Base-by-base conservation (phyloP, 2,113 vertebrate genomes). In the Sebastes fasciatus region DNA sequence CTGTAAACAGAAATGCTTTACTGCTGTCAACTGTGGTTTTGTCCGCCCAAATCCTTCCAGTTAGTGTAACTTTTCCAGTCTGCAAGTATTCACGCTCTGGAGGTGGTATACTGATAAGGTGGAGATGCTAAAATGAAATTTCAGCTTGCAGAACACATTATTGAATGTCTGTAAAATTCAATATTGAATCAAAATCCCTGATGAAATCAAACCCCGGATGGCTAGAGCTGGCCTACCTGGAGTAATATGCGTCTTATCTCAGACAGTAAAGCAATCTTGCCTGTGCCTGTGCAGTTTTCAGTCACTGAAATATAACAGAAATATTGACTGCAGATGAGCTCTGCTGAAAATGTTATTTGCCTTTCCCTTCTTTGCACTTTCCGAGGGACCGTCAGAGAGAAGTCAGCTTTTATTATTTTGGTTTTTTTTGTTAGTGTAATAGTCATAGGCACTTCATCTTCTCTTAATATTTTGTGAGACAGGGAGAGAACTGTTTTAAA, bases 121-220 rank as follows among this genome's bases (percentile, higher is more conserved):
- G 9, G 40, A 77, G 51, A 82, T 77, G 64, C 65, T 72, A 8
- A 65, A 87, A 85, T 89, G 42, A 74, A 77, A 84, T 89, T 72
- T 68, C 23, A 42, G 34, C 75, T 74, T 74, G 73, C 76, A 58
- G 85, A 84, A 54, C 66, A 73, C 67, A 91, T 84, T 77, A 86
- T 88, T 54, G 16, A 60, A 81, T 64, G 67, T 86, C 89, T 81
- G 77, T 81, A 49, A 82, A 74, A 75, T 67, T 73, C 65, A 80
- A 62, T 86, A 89, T 84, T 83, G 70, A 80, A 86, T 85, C 76
- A 87, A 74, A 87, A 72, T 72, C 84, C 82, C 84, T 64, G 86
- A 91, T 80, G 84, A 87, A 90, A 90, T 88, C 77, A 80, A 55
- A 79, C 40, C 82, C 46, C n/a, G 58, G 77, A 77, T 79, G 77